Percentiles rank a stretch among this genome's conserved stretches.
Evolutionary conservation across 2,797 vertebrate species (phyloP).

Genomic region (Myoxocephalus aenaeus): DNA sequence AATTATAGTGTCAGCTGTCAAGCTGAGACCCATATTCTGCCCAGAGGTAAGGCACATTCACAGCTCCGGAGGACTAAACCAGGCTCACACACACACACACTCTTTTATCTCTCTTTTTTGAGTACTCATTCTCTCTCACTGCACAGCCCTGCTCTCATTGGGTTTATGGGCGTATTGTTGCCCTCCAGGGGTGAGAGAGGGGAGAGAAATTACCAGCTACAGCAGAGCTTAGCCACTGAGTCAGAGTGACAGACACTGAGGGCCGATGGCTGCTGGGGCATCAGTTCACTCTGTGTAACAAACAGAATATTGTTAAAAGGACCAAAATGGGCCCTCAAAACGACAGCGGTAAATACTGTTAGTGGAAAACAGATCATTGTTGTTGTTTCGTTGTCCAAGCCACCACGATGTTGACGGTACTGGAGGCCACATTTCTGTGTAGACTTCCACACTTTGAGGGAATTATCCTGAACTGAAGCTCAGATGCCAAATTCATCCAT

Average conservation of each 20-base stretch:
- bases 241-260: slow-evolving; percentile 63
- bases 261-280: slow-evolving; percentile 36
- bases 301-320: slow-evolving; percentile 32
- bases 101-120: slow-evolving; percentile 3
- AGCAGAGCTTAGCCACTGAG: slow-evolving; percentile 63
- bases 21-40: slow-evolving; percentile 73
- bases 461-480: background rate
- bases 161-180: slow-evolving; percentile 60
- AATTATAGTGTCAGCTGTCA: slow-evolving; percentile 76
- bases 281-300: slow-evolving; percentile 27
- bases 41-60: slow-evolving; percentile 67
- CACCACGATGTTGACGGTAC: background rate
- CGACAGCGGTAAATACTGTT: background rate
- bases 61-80: slow-evolving; percentile 48
- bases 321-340: background rate
- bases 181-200: slow-evolving; percentile 63
- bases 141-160: slow-evolving; percentile 40
- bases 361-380: background rate
- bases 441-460: background rate
- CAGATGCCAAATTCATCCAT: background rate
- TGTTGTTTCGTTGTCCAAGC: background rate
- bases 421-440: background rate
- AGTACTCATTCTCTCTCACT: slow-evolving; percentile 24
- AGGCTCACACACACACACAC: slow-evolving; percentile 11
- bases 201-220: slow-evolving; percentile 56